Evolutionary conservation across 2,797 vertebrate genomes (phyloP), one percentile per base, ranked within the genome.

Genomic region (Galagoides demidoff): DNA sequence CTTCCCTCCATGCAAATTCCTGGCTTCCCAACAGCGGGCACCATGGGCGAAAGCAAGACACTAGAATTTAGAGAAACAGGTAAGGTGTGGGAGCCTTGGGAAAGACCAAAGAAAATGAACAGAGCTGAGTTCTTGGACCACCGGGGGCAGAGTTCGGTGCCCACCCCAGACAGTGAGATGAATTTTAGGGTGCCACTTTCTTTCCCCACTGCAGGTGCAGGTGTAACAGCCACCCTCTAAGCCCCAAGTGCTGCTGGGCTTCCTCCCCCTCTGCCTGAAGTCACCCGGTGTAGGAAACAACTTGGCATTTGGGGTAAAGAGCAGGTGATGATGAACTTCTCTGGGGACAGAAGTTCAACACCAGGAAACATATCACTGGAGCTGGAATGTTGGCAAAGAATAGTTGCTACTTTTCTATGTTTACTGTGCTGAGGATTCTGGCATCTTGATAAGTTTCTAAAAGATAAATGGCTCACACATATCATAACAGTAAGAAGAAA

Each of bases 61-160:
- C 27, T 52, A 88, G 73, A 78, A 64, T 95, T 64, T 22, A 57
- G 76, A 88, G 29, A 82, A 25, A 59, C 22, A 52, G 37, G 52
- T 27, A 59, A 61, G 34, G 22, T 2, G 0, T 49, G 37, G 76
- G 22, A 64, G 43, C 2, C 52, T 45, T 43, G 29, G 39, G 22
- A 93, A 82, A 90, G 22, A 74, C 3, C 6, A 25, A 71, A 87
- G 14, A 43, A 25, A 22, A 49, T n/a, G 31, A 34, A 17, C 3
- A 85, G 55, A 90, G 14, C 39, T 10, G 81, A 23, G 12, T 34
- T 76, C 82, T 59, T 22, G 31, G 66, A 31, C 39, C 64, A 25
- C 39, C 10, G 1, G 19, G 3, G 76, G 34, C 43, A 20, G 16
- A 0, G 0, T 39, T 6, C 27, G 49, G 68, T n/a, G 34, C 2